Evolutionary conservation across 1,140 invertebrate species (phyloP).

Genomic region (Rhyacophila brunnea): DNA sequence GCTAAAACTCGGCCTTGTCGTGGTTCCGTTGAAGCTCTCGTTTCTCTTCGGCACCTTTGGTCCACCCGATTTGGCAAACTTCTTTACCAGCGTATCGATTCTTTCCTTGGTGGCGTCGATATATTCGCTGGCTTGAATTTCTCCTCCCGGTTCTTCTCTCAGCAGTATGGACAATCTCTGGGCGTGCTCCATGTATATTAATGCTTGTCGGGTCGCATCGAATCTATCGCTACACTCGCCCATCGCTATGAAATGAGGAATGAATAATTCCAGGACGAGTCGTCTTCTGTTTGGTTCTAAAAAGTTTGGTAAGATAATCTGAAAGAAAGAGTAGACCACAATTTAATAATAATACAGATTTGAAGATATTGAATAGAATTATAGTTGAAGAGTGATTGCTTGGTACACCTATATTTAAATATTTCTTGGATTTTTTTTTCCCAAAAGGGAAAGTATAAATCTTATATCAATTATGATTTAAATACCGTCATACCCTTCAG

Average conservation of each 20-base stretch:
- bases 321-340: constrained; percentile 36
- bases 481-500: no score
- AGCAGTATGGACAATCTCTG: constrained; percentile 64
- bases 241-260: constrained; percentile 67
- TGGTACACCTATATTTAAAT: no score
- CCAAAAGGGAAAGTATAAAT: no score
- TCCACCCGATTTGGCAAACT: constrained; percentile 12
- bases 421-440: no score
- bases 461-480: no score
- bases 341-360: no score
- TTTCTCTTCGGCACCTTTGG: constrained; percentile 28
- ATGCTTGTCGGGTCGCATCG: constrained; percentile 57
- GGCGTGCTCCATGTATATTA: constrained; percentile 67
- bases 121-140: constrained; percentile 52
- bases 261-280: constrained; percentile 66
- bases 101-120: constrained; percentile 49
- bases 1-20: constrained; percentile 15
- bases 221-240: constrained; percentile 61
- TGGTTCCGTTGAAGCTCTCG: constrained; percentile 18
- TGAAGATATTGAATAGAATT: no score
- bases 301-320: constrained; percentile 47
- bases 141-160: constrained; percentile 54
- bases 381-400: neutral
- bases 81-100: constrained; percentile 40
- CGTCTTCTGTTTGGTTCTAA: constrained; percentile 56